A percentile compares a stretch with the other conserved stretches of the same genome.
Conservation (phyloP, 2,888 invertebrate species). For the Petrolisthes manimaculis region DNA sequence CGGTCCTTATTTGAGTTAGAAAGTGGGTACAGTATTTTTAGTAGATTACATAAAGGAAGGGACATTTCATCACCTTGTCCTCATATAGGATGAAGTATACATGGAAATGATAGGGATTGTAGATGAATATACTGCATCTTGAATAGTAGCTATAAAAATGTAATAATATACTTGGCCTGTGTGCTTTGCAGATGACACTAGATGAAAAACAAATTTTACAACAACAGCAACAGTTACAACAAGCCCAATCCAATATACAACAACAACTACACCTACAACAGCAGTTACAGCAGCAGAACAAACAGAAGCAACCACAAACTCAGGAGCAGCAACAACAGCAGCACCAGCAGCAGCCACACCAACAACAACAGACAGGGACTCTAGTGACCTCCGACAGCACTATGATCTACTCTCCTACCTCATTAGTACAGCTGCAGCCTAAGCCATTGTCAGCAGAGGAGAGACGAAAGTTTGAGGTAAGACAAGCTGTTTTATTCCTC, state of each 20-base stretch:
- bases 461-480: slow-evolving; percentile 62
- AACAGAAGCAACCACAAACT: slow-evolving; percentile 73
- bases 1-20: too few species aligned
- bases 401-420: slow-evolving; percentile 47
- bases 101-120: not conserved
- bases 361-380: slow-evolving; percentile 32
- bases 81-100: not conserved
- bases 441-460: slow-evolving; percentile 61
- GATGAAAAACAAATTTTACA: slow-evolving; percentile 46
- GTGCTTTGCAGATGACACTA: slow-evolving; percentile 29
- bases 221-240: slow-evolving; percentile 44
- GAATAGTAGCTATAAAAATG: not conserved
- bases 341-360: slow-evolving; percentile 44
- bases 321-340: slow-evolving; percentile 70
- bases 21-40: too few species aligned
- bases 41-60: too few species aligned
- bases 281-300: slow-evolving; percentile 72
- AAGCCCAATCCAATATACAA: slow-evolving; percentile 2
- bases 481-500: not conserved
- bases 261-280: slow-evolving; percentile 66
- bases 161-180: not conserved
- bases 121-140: not conserved
- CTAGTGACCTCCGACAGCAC: slow-evolving; percentile 32
- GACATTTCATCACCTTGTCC: too few species aligned
- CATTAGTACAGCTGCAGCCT: slow-evolving; percentile 47